Conservation (phyloP, 2,113 vertebrate species). For the Tragelaphus imberbis region DNA sequence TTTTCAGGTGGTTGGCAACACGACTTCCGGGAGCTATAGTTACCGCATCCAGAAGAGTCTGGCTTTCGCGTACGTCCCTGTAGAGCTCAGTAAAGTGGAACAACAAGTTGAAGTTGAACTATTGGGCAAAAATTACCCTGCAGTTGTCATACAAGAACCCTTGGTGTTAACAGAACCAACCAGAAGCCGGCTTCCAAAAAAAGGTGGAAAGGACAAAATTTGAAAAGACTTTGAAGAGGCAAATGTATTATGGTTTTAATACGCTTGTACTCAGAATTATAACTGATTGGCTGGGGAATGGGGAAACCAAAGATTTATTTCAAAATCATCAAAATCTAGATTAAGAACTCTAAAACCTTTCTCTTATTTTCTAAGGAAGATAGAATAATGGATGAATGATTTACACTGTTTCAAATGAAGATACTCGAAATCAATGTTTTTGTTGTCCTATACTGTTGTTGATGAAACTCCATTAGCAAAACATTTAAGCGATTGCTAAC, state of each 20-base stretch:
- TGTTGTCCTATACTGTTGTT: not conserved
- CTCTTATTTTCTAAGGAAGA: not conserved
- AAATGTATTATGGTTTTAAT: slow-evolving; percentile 2
- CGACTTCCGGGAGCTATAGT: slow-evolving; percentile 95
- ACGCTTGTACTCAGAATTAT: not conserved
- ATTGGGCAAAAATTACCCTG: slow-evolving; percentile 89
- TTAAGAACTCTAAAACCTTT: slow-evolving; percentile 32
- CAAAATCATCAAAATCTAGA: slow-evolving; percentile 19
- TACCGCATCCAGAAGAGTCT: slow-evolving; percentile 89
- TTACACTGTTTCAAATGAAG: slow-evolving; percentile 31
- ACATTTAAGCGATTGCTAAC: not conserved
- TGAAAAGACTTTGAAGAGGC: slow-evolving; percentile 46
- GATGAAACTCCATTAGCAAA: slow-evolving; percentile 1
- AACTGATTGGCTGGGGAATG: not conserved
- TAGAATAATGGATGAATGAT: not conserved
- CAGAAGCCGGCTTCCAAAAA: slow-evolving; percentile 86
- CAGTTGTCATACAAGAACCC: slow-evolving; percentile 88
- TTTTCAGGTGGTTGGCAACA: slow-evolving; percentile 94
- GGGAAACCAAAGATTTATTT: not conserved
- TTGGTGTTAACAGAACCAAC: slow-evolving; percentile 91
- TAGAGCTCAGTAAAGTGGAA: slow-evolving; percentile 85
- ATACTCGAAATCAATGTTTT: not conserved
- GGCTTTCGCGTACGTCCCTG: slow-evolving; percentile 93
- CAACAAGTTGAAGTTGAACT: slow-evolving; percentile 94
- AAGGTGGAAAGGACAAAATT: slow-evolving; percentile 71